Conservation (phyloP, 1,140 invertebrate species). For the Nomia melanderi region DNA sequence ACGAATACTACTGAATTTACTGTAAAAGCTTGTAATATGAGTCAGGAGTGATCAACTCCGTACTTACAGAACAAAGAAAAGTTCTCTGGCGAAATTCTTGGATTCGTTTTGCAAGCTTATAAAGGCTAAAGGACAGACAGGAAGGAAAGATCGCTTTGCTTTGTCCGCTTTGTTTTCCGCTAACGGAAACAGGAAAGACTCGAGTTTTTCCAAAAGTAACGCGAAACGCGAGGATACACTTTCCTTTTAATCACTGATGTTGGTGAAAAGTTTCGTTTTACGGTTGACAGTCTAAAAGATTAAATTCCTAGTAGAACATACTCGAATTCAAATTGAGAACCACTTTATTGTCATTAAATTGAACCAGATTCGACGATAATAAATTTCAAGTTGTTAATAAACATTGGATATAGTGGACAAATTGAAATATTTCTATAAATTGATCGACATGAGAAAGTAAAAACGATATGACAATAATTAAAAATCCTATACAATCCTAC, state of each 20-base stretch:
- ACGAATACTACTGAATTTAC: neutral
- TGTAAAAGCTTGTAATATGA: neutral
- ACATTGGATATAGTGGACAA: too few relatives aligned
- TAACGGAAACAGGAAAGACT: neutral
- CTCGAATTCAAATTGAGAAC: neutral
- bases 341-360: too few relatives aligned
- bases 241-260: neutral
- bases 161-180: neutral
- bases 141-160: neutral
- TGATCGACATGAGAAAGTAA: too few relatives aligned
- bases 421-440: too few relatives aligned
- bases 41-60: conserved; percentile 1
- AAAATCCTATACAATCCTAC: too few relatives aligned
- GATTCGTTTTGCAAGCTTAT: conserved; percentile 20
- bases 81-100: neutral
- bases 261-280: neutral
- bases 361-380: too few relatives aligned
- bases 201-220: neutral
- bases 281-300: neutral
- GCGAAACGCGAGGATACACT: neutral
- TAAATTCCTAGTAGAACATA: neutral
- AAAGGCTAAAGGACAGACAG: neutral
- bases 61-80: neutral
- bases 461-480: too few relatives aligned
- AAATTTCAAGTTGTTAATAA: too few relatives aligned